A percentile compares a stretch with the other conserved stretches of the same genome.
These are phyloP conservation scores for Gastrophryne carolinensis DNA, from an alignment of 2,797 vertebrate species.

Conservation along the genomic window DNA sequence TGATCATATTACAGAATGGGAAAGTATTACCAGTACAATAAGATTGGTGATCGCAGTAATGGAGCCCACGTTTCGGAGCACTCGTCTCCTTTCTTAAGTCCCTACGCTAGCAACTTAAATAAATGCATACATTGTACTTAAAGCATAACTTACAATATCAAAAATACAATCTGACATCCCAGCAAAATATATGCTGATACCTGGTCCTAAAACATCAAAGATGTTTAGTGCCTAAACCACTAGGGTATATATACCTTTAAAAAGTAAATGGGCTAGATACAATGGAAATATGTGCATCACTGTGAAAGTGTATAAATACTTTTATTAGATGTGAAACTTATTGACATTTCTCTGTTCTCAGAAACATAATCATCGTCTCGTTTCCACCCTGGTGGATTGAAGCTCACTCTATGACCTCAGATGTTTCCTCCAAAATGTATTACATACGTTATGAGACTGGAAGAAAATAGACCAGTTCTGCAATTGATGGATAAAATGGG, in stretches of 20 bases:
- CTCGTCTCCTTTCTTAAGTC: no score
- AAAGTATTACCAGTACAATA: no score
- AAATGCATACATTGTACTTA: no score
- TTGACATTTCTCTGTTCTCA: constrained; percentile 14
- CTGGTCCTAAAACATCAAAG: no score
- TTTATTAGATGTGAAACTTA: constrained; percentile 37
- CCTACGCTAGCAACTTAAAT: no score
- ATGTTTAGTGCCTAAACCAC: no score
- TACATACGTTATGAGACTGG: not conserved
- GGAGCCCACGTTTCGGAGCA: no score
- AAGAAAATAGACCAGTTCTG: not conserved
- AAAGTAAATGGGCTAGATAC: not conserved
- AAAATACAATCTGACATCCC: no score
- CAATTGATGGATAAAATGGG: not conserved
- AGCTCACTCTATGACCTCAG: not conserved
- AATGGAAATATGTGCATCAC: not conserved
- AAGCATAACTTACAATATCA: no score
- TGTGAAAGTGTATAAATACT: constrained; percentile 7
- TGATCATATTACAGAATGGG: no score
- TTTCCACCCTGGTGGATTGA: not conserved
- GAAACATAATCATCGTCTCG: not conserved
- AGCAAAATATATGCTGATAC: no score
- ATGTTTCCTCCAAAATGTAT: not conserved
- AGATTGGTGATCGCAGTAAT: no score
- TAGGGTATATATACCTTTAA: not conserved